phyloP scores from a whole-genome alignment of 2,888 invertebrate species.

The Drosophila recens region DNA sequence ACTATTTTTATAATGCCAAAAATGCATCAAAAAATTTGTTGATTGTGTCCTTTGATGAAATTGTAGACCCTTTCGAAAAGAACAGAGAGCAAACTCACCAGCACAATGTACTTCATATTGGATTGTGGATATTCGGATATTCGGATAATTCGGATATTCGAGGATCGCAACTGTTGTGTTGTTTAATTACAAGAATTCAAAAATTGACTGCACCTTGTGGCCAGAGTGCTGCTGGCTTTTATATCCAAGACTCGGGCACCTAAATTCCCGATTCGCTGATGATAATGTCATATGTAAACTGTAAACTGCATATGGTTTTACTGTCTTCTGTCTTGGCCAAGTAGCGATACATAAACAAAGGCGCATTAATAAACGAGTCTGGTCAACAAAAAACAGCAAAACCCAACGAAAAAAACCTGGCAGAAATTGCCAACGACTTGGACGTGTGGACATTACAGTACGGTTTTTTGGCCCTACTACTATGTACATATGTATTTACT shows the following conservation, averaged over 20 bases:
- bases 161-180: slow-evolving; percentile 50
- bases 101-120: slow-evolving; percentile 77
- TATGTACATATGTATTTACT: not conserved
- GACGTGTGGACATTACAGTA: slow-evolving; percentile 31
- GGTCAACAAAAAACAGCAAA: slow-evolving; percentile 39
- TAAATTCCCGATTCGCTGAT: slow-evolving; percentile 28
- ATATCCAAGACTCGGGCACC: slow-evolving; percentile 57
- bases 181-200: slow-evolving; percentile 56
- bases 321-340: slow-evolving; percentile 25
- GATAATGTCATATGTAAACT: slow-evolving; percentile 76
- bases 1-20: no score
- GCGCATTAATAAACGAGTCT: slow-evolving; percentile 59
- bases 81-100: slow-evolving; percentile 62
- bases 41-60: no score
- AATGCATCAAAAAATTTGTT: no score
- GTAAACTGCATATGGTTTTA: slow-evolving; percentile 70
- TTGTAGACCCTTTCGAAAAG: not conserved
- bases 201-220: slow-evolving; percentile 73
- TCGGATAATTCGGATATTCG: no score
- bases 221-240: slow-evolving; percentile 62
- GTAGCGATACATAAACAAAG: slow-evolving; percentile 63
- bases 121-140: slow-evolving; percentile 20
- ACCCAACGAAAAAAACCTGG: slow-evolving; percentile 18
- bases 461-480: slow-evolving; percentile 27
- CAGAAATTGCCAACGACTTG: slow-evolving; percentile 46